Percentiles rank a stretch among this genome's conserved stretches.
These are phyloP conservation scores for Chlorospingus flavigularis DNA, from an alignment of 2,797 vertebrate species.

Conservation along the genomic window DNA sequence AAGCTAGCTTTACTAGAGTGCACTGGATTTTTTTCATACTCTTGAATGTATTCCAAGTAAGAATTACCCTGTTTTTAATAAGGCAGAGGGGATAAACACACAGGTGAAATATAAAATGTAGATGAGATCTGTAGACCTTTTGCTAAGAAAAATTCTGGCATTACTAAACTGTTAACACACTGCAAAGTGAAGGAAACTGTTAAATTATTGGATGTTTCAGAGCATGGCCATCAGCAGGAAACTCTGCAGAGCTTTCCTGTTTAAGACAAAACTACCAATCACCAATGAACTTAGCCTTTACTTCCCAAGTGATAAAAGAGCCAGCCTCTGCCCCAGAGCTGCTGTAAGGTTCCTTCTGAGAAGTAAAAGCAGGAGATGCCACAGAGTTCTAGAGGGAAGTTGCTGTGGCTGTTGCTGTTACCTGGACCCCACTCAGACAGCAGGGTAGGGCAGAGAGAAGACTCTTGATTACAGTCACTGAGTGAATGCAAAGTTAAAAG, in stretches of 20 bases:
- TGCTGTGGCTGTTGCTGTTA: rapidly evolving
- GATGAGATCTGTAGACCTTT: background rate
- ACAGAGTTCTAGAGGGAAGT: background rate
- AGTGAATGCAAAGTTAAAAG: background rate
- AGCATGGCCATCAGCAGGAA: background rate
- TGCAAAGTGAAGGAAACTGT: background rate
- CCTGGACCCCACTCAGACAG: background rate
- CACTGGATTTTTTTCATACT: background rate
- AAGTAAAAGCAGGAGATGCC: background rate
- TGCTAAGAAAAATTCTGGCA: background rate
- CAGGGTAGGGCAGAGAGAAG: background rate
- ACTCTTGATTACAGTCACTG: background rate
- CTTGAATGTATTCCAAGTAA: background rate
- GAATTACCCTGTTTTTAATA: background rate
- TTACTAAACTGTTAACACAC: background rate
- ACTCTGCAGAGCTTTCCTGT: background rate
- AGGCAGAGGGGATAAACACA: background rate
- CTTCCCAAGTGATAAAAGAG: no score
- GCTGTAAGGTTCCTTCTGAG: background rate
- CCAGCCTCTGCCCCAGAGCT: rapidly evolving
- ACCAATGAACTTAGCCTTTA: background rate
- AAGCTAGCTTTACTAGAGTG: background rate
- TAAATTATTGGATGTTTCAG: background rate
- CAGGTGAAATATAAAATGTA: background rate
- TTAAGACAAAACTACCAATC: background rate